phyloP scores from a whole-genome alignment of 2,888 invertebrate genomes.

The Melanostoma mellinum region DNA sequence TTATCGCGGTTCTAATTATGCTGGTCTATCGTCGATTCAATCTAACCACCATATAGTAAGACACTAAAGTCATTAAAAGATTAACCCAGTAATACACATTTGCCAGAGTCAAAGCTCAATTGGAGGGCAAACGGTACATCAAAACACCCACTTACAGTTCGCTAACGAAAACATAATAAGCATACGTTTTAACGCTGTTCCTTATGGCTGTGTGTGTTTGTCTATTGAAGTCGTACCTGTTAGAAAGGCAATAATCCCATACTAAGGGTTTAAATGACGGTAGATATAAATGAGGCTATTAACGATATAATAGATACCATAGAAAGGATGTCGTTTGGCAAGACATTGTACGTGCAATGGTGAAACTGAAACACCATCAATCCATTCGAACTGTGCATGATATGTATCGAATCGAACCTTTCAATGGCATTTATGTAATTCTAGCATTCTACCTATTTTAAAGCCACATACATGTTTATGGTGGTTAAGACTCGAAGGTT shows the following conservation, averaged over 20 bases:
- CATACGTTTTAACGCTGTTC: constrained; percentile 21
- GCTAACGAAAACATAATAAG: constrained; percentile 11
- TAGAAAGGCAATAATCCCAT: constrained; percentile 53
- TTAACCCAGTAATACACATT: constrained; percentile 78
- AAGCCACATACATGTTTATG: no score
- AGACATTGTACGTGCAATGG: constrained; percentile 35
- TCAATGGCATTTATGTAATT: constrained; percentile 31
- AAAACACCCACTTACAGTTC: constrained; percentile 20
- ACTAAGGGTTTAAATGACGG: constrained; percentile 40
- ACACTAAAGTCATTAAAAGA: constrained; percentile 81
- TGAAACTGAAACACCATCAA: background rate
- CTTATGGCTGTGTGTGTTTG: constrained; percentile 9
- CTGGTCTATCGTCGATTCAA: constrained; percentile 40
- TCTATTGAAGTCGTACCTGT: constrained; percentile 30
- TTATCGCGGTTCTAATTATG: constrained; percentile 42
- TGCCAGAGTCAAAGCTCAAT: constrained; percentile 46
- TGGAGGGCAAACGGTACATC: constrained; percentile 46
- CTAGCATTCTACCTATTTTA: background rate
- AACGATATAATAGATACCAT: constrained; percentile 65
- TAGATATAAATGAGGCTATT: constrained; percentile 60
- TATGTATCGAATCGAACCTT: constrained; percentile 26
- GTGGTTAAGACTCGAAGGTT: no score
- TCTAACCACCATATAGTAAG: background rate
- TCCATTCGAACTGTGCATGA: constrained; percentile 14
- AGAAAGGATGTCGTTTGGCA: constrained; percentile 51